Evolutionary conservation across 1,140 invertebrate species (phyloP), one percentile per base, ranked within the genome.

Genomic region (Microplitis mediator): DNA sequence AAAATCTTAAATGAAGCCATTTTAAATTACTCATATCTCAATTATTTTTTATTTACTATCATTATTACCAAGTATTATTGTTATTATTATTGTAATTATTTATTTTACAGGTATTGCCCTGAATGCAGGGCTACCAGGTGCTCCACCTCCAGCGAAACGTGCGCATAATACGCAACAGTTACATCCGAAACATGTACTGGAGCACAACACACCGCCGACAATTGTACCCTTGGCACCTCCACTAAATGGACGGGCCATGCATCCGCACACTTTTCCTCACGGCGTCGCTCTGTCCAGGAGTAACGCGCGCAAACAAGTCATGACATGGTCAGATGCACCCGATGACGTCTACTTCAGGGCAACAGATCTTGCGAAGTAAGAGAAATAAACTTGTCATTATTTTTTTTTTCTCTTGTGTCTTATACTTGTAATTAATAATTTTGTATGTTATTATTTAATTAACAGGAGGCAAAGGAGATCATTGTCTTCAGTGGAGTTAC

Each of bases 321-420:
- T 98, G 80, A 97, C 95, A 80, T 98, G 96, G 96, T 96, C 97
- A 92, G 97, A 98, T 88, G 97, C 97, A 60, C 97, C 97, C 4
- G 97, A 98, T 86, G 97, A 99, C 88, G 93, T 98, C 65, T 98
- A 97, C 87, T 98, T 98, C 88, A 91, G 95, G 81, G 95, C 95
- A 73, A 96, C 94, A 45, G 93, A 95, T 78, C 89, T 90, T 79
- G 95, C 94, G 80, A 98, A 95, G 96, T 97, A 88, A 90, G 92
- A 89, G 72, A 69, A 62, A 23, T 45, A 3, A 50, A 58, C 51
- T 36, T 11, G 11, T 14, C 61, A 51, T 36, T 6, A 34, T 34
- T 31, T 16, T 39, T 39, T 62, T 8, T 32, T 23, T 34, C 23
- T 23, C 23, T 2, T 23, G 23, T 23, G 23, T 23, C 0, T 23